Base-by-base conservation (phyloP, 1,140 invertebrate genomes). In the Popillia japonica region DNA sequence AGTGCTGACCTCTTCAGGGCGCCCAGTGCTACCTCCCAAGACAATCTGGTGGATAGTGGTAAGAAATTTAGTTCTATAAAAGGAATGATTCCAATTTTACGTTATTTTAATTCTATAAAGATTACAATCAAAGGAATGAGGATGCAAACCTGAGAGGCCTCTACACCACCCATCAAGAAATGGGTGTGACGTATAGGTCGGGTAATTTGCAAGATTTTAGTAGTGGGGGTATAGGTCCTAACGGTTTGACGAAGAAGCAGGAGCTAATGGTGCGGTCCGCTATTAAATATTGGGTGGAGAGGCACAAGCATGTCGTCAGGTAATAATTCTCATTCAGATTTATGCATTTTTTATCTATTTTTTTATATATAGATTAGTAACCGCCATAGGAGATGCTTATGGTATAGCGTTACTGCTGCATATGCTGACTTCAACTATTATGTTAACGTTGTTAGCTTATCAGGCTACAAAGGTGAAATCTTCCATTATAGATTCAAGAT, bases 231-330 rank as follows among this genome's bases (percentile, higher is more conserved):
- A 88, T 90, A 14, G 90, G 90, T 17, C 93, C 94, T 0, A 95
- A 95, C 83, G 93, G 93, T 0, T 86, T 96, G 23, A 93, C 92
- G 0, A 93, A 93, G 83, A 95, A 95, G 83, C 94, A 95, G 85
- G 94, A 95, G 84, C 90, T 94, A 86, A 88, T 95, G 83, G 94
- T 95, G 0, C 88, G 94, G 81, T 95, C 94, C 40, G 94, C 94
- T 59, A 96, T 95, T 78, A 95, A 95, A 82, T 95, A 96, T 83
- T 96, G 94, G 94, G 94, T 96, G 2, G 94, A 96, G 83, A 87
- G 94, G 61, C 94, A 96, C 85, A 96, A 95, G 84, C 94, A 95
- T 83, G 92, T 95, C 74, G 94, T 95, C 40, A 92, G 93, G 93
- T 94, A 83, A 88, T 34, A 4, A n/a, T n/a, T n/a, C n/a, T n/a